Conservation (phyloP, 1,140 invertebrate species). For the Achroia grisella region DNA sequence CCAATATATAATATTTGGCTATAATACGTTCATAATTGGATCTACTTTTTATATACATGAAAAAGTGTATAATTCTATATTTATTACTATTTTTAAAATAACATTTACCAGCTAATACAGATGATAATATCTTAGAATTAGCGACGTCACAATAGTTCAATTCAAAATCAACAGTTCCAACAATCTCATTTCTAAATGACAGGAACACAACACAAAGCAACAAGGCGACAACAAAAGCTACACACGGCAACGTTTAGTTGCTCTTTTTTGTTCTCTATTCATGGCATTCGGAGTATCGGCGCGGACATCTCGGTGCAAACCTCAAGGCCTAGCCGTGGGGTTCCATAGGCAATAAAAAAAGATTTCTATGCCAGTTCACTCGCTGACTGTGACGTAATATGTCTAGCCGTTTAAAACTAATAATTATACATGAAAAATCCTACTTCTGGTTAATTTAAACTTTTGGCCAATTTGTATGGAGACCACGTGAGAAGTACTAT, state of each 20-base stretch:
- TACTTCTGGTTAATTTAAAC: too few relatives aligned
- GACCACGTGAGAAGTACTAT: too few relatives aligned
- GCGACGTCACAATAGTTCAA: too few relatives aligned
- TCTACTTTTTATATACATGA: too few relatives aligned
- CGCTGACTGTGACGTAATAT: slow-evolving; percentile 22
- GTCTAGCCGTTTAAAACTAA: slow-evolving; percentile 21
- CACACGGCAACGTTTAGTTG: neutral
- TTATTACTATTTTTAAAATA: too few relatives aligned
- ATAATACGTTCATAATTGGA: too few relatives aligned
- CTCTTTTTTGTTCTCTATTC: slow-evolving; percentile 28
- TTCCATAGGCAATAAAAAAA: slow-evolving; percentile 26
- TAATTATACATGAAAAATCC: slow-evolving; percentile 14
- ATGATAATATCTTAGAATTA: too few relatives aligned
- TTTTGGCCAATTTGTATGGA: too few relatives aligned
- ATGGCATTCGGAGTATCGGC: slow-evolving; percentile 28
- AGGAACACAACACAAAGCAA: slow-evolving; percentile 9
- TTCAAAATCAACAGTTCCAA: neutral
- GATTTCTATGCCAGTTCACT: slow-evolving; percentile 2
- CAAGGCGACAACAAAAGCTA: slow-evolving; percentile 6
- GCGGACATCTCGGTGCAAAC: slow-evolving; percentile 21
- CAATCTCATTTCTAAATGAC: slow-evolving; percentile 1
- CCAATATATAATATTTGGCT: too few relatives aligned
- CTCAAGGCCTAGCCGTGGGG: slow-evolving; percentile 44
- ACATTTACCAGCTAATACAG: too few relatives aligned
- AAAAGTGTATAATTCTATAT: too few relatives aligned